Conservation (phyloP, 2,888 invertebrate species). For the Tricholauxania praeusta region DNA sequence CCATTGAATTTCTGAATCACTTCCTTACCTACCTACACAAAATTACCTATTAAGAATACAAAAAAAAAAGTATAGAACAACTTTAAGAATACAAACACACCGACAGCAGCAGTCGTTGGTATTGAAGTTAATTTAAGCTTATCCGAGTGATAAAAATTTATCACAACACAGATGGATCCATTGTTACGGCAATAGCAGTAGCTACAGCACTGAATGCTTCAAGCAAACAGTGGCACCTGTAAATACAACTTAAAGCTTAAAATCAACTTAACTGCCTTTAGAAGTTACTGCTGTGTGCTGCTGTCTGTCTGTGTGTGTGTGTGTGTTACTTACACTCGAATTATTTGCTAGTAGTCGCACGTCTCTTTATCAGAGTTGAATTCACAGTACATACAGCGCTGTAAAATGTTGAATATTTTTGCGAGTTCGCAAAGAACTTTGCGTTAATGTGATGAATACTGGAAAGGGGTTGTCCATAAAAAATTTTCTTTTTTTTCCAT, state of each 20-base stretch:
- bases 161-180: conserved; percentile 24
- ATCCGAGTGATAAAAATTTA: conserved; percentile 41
- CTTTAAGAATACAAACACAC: conserved; percentile 29
- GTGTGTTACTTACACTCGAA: conserved; percentile 25
- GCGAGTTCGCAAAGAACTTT: too few species aligned
- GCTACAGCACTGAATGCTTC: not conserved
- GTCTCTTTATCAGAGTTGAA: not conserved
- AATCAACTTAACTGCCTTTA: not conserved
- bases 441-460: too few species aligned
- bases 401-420: too few species aligned
- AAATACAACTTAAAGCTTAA: conserved; percentile 10
- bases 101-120: too few species aligned
- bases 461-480: too few species aligned
- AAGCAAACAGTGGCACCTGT: not conserved
- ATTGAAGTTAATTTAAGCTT: conserved; percentile 36
- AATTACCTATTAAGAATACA: conserved; percentile 2
- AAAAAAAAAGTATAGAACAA: not conserved
- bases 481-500: too few species aligned
- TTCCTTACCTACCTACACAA: too few species aligned
- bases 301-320: not conserved
- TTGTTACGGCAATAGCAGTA: not conserved
- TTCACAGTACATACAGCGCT: conserved; percentile 6
- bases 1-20: too few species aligned
- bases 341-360: conserved; percentile 14
- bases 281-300: too few species aligned